These are phyloP conservation scores for Alcedo atthis DNA, from an alignment of 2,797 vertebrate genomes.

Conservation along the genomic window DNA sequence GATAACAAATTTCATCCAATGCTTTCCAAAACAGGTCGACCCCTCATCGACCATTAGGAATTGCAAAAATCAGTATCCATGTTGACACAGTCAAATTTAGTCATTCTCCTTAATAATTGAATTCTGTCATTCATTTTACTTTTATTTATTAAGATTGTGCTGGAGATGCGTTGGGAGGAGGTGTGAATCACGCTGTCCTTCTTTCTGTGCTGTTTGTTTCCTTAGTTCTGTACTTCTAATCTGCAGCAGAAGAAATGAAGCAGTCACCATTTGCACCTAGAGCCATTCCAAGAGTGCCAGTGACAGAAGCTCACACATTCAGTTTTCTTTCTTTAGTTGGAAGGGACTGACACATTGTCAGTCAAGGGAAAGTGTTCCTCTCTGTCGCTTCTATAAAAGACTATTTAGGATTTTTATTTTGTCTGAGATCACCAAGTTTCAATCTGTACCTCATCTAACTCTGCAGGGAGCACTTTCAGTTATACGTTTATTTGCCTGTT, in stretches of 20 bases:
- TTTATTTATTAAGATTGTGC: neutral
- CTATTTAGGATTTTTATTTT: neutral
- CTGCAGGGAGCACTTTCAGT: neutral
- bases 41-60: neutral
- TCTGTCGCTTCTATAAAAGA: neutral
- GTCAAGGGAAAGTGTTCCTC: neutral
- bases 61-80: neutral
- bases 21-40: neutral
- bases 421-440: neutral
- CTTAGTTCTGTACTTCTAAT: neutral
- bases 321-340: neutral
- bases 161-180: neutral
- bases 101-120: neutral
- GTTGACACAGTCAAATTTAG: neutral
- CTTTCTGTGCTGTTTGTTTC: neutral
- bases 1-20: neutral
- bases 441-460: neutral
- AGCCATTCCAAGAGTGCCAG: neutral
- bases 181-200: neutral
- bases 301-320: fast-evolving
- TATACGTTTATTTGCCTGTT: neutral
- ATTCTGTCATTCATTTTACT: neutral
- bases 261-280: fast-evolving
- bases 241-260: neutral
- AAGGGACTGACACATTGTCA: neutral